Percentiles rank a stretch among this genome's conserved stretches.
Conservation (phyloP, 2,888 invertebrate species). For the Scaptodrosophila latifasciaeformis region DNA sequence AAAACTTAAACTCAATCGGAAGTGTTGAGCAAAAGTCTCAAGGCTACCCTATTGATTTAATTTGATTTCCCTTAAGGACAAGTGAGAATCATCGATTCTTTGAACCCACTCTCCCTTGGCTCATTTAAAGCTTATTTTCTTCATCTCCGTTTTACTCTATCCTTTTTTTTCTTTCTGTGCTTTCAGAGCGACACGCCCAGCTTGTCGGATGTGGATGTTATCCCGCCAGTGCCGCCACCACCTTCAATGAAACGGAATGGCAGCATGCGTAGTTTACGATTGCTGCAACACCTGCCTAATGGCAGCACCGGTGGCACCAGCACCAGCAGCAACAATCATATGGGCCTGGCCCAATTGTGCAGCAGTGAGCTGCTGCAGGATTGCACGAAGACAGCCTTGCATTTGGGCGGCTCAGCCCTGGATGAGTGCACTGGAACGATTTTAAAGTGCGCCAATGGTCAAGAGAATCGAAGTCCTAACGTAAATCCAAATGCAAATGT, state of each 20-base stretch:
- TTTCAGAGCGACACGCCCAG: slow-evolving; percentile 71
- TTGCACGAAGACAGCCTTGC: slow-evolving; percentile 53
- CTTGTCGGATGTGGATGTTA: slow-evolving; percentile 71
- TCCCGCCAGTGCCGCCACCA: slow-evolving; percentile 74
- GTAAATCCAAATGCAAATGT: slow-evolving; percentile 25
- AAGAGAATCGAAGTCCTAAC: slow-evolving; percentile 22
- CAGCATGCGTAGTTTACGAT: slow-evolving; percentile 66
- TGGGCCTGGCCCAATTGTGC: slow-evolving; percentile 59
- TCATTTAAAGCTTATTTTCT: background rate
- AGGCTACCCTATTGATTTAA: slow-evolving; percentile 50
- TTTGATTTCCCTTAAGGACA: slow-evolving; percentile 39
- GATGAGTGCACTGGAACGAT: slow-evolving; percentile 74
- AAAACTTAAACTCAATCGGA: too few relatives aligned
- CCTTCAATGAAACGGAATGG: slow-evolving; percentile 70
- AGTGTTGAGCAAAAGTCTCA: too few relatives aligned
- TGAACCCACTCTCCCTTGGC: background rate
- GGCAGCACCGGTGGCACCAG: slow-evolving; percentile 25
- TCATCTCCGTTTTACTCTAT: slow-evolving; percentile 4
- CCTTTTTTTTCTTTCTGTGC: background rate
- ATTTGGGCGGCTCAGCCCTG: slow-evolving; percentile 59
- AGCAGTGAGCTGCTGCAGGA: slow-evolving; percentile 63
- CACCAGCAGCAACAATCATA: slow-evolving; percentile 29
- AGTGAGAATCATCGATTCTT: slow-evolving; percentile 32
- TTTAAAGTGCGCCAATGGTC: slow-evolving; percentile 70
- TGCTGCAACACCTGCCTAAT: slow-evolving; percentile 51